Percentiles rank a stretch among this genome's conserved stretches.
phyloP scores from a whole-genome alignment of 2,888 invertebrate species.

The Lasioglossum leucozonium region DNA sequence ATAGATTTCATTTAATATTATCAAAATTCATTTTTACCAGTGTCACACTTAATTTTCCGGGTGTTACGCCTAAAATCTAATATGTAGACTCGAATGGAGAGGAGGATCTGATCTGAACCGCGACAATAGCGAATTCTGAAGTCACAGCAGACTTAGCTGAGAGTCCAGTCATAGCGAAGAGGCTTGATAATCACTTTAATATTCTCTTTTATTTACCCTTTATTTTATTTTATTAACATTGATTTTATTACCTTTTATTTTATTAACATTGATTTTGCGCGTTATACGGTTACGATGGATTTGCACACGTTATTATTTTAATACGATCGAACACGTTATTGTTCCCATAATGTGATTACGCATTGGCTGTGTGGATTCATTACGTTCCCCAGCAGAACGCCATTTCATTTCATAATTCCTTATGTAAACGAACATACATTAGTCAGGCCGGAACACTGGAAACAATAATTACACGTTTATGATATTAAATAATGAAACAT shows the following conservation, averaged over 20 bases:
- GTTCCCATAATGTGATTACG: conserved; percentile 22
- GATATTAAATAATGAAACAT: conserved; percentile 16
- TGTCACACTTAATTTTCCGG: not conserved
- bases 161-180: not conserved
- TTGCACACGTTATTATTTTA: conserved; percentile 23
- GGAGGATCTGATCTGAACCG: not conserved
- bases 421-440: conserved; percentile 12
- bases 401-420: conserved; percentile 25
- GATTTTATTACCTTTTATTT: too few relatives aligned
- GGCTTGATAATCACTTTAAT: not conserved
- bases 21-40: not conserved
- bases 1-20: not conserved
- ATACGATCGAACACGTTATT: conserved; percentile 8
- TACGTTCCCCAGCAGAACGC: not conserved
- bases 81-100: not conserved
- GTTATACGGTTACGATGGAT: not conserved
- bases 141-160: not conserved
- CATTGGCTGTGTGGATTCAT: conserved; percentile 9
- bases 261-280: conserved; percentile 26
- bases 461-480: conserved; percentile 21
- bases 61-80: not conserved
- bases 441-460: not conserved
- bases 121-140: not conserved
- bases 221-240: conserved; percentile 37
- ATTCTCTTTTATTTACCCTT: conserved; percentile 5